Base-by-base conservation (phyloP, 2,888 invertebrate genomes). In the Noctuana brunneofusca region DNA sequence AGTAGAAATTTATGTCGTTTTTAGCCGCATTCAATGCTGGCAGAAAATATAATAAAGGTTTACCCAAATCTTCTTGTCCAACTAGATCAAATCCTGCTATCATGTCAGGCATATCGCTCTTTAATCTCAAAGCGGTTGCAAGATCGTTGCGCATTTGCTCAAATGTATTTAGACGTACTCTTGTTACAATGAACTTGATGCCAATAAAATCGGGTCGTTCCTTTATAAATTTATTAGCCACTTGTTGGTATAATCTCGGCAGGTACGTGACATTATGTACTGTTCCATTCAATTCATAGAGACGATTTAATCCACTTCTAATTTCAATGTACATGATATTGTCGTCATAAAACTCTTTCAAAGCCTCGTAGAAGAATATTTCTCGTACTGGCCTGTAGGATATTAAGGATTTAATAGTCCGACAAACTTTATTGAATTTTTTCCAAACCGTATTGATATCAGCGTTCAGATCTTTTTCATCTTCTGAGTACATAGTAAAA, bases 61-160 rank as follows among this genome's bases (percentile, higher is more conserved):
- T 84, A 0, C 96, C 96, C 65, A 91, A 79, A 72, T 97, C 96
- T 79, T 97, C 97, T 72, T 96, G 95, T 0, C 96, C 96, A 0
- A 96, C 96, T 59, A 97, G 90, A 86, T 97, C 97, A 69, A 96
- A 96, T 2, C 96, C 97, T 4, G 94, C 95, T 48, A 96, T 87
- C 69, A 95, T 93, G 16, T 94, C 89, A 0, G 96, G 96, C 76
- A 93, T 92, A 46, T 86, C 79, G 0, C 71, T 74, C 75, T 93
- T 91, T 0, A 94, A 64, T 54, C 64, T 68, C 16, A 71, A 73
- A 22, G 85, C 82, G 1, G 73, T 50, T 12, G 81, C 68, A 14
- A 95, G 72, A 63, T 92, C 84, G 0, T 83, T 72, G 0, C 82
- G 74, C 0, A 94, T 66, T 38, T 88, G 72, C 0, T 90, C 84